Percentiles rank a stretch among this genome's conserved stretches.
Conservation (phyloP, 2,113 vertebrate genomes). For the Pedetes capensis region DNA sequence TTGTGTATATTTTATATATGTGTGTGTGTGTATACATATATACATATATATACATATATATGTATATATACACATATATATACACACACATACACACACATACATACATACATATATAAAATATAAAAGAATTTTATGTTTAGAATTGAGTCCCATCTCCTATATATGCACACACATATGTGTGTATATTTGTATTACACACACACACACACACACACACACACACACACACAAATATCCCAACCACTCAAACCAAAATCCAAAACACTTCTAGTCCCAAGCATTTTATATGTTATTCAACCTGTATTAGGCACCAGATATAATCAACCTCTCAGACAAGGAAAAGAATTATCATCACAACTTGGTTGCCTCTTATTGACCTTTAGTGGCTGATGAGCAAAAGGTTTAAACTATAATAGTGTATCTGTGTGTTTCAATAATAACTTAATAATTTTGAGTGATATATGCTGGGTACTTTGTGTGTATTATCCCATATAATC, state of each 20-base stretch:
- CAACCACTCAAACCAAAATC: no score
- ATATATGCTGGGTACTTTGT: neutral
- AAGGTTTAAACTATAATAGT: constrained; percentile 18
- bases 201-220: no score
- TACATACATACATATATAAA: no score
- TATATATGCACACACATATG: no score
- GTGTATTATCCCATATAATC: neutral
- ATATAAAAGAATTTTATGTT: neutral
- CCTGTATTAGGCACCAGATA: neutral
- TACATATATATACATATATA: no score
- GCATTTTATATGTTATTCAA: neutral
- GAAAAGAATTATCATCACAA: neutral
- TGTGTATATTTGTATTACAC: no score
- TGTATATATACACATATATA: no score
- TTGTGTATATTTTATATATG: no score
- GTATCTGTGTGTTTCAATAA: neutral
- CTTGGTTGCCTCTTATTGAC: neutral
- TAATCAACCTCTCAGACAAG: neutral
- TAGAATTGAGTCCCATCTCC: neutral
- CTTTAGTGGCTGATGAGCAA: neutral
- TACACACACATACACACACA: no score
- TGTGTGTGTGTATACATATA: no score
- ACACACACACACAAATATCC: no score
- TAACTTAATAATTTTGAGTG: constrained; percentile 17
- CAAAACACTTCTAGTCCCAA: neutral